Evolutionary conservation across 2,113 vertebrate species (phyloP), one percentile per base, ranked within the genome.

Genomic region (Calidris pygmaea): DNA sequence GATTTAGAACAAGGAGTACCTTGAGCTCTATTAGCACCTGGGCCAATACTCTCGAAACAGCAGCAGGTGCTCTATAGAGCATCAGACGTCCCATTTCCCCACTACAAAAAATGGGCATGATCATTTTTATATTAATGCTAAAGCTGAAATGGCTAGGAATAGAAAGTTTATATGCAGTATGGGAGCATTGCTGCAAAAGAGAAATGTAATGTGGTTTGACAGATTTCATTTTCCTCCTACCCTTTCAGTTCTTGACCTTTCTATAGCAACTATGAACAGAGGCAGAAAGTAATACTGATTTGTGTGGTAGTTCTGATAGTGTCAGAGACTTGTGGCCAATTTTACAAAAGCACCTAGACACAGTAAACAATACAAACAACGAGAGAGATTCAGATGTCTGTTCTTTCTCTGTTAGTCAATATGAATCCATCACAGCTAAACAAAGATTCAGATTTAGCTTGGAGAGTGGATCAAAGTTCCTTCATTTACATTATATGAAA

Each of bases 201-300:
- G 70, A 76, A 96, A 92, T 58, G 45, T 73, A 89, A 78, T 53
- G 73, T 53, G 17, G 62, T 92, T 91, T 87, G 84, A 83, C 41
- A 79, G 84, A 81, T 82, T 91, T 79, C 3, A 82, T 91, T 91
- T 94, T 92, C 80, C 48, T 90, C 70, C 89, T 79, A 58, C 58
- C 74, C 32, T 81, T 94, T 87, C 60, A 60, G 53, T 70, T 91
- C 86, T 76, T 92, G 92, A 95, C 95, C 86, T 95, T 93, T 90
- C 74, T 62, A 45, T 21, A 53, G 56, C 70, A 92, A 87, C 83
- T 55, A 87, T 35, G 66, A 95, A 47, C 35, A 79, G 21, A 95
- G 39, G 22, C 50, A 96, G 86, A 60, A 81, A 75, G 37, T 65
- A 81, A 94, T 79, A 29, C 58, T 60, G 32, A 79, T 88, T 89